Conservation (phyloP, 2,113 vertebrate genomes). For the Entomyzon cyanotis region DNA sequence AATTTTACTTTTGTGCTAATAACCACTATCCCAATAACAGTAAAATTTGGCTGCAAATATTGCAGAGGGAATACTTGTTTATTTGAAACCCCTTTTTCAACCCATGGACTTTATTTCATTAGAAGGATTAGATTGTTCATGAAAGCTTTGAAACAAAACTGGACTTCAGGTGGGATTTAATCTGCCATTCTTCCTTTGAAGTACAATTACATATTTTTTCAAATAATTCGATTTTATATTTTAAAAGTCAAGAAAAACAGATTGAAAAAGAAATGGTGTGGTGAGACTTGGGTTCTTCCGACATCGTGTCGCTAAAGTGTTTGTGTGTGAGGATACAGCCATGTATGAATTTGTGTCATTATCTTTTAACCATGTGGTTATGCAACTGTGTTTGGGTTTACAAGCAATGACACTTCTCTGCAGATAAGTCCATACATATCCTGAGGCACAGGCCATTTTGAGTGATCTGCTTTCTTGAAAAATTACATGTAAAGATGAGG, state of each 20-base stretch:
- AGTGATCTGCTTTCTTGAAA: not conserved
- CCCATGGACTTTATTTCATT: not conserved
- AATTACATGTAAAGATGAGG: not conserved
- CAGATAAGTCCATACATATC: not conserved
- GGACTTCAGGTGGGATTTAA: not conserved
- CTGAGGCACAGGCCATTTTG: not conserved
- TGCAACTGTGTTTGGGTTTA: not conserved
- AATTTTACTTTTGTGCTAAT: not conserved
- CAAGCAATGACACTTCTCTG: not conserved
- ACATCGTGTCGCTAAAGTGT: not conserved
- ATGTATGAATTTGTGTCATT: not conserved
- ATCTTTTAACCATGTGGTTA: slow-evolving; percentile 29
- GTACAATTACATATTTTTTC: not conserved
- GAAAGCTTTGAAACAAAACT: not conserved
- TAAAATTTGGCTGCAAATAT: not conserved
- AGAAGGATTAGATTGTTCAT: not conserved
- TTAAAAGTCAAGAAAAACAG: not conserved
- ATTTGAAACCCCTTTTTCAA: not conserved
- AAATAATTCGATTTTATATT: not conserved
- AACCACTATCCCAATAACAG: not conserved
- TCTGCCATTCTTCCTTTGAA: not conserved
- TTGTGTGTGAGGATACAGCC: not conserved
- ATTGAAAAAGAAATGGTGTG: not conserved
- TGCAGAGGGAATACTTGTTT: not conserved
- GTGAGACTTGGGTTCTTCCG: not conserved